Conservation (phyloP, 2,888 invertebrate species). For the Drosophila engyochracea region DNA sequence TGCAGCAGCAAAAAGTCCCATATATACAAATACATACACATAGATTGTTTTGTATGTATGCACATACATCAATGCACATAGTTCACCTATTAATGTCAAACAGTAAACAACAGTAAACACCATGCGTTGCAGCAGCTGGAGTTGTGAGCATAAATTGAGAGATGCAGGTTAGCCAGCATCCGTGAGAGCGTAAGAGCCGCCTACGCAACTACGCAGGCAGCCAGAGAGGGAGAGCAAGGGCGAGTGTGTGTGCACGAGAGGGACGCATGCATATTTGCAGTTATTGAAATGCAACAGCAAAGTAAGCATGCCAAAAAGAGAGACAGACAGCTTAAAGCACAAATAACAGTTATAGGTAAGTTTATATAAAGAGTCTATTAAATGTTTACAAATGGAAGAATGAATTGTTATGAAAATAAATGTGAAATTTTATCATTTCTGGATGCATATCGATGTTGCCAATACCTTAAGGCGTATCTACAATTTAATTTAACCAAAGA, state of each 20-base stretch:
- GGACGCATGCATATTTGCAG: conserved; percentile 5
- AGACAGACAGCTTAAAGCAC: neutral
- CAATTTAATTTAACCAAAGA: neutral
- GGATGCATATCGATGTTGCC: neutral
- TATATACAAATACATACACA: conserved; percentile 5
- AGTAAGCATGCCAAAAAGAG: neutral
- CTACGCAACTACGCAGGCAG: neutral
- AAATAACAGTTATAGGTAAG: neutral
- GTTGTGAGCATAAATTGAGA: conserved; percentile 18
- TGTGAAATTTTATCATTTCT: neutral
- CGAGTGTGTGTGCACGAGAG: neutral
- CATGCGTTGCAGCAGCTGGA: conserved; percentile 10
- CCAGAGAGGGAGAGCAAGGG: neutral
- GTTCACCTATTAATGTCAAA: conserved; percentile 36
- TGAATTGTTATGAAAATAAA: neutral
- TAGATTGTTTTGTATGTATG: neutral
- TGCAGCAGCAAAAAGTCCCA: conserved; percentile 27
- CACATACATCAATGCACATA: neutral
- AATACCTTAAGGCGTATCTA: neutral
- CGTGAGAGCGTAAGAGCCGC: conserved; percentile 6
- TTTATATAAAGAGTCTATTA: neutral
- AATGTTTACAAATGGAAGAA: neutral
- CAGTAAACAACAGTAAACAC: conserved; percentile 32
- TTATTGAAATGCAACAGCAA: conserved; percentile 4
- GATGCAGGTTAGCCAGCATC: conserved; percentile 5